Conservation (phyloP, 2,113 vertebrate species). For the Seriola rivoliana region DNA sequence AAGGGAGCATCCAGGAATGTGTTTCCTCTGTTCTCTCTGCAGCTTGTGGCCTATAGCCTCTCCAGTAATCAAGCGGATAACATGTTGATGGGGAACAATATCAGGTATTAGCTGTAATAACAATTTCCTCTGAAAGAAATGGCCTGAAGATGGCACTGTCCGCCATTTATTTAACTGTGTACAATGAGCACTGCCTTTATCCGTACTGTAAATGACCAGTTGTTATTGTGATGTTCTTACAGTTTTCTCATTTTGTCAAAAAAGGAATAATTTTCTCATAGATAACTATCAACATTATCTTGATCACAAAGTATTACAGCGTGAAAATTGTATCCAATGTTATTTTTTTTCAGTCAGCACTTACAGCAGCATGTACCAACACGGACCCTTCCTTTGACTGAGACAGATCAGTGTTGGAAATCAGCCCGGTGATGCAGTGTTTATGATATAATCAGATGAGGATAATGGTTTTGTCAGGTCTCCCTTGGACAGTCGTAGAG, state of each 20-base stretch:
- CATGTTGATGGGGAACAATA: background rate
- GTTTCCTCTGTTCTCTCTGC: background rate
- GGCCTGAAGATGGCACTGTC: constrained; percentile 47
- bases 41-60: background rate
- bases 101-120: background rate
- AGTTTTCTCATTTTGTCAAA: too few species aligned
- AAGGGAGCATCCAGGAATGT: background rate
- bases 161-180: background rate
- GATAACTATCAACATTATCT: too few species aligned
- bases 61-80: background rate
- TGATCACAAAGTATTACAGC: too few species aligned
- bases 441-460: background rate
- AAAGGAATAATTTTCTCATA: too few species aligned
- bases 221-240: too few species aligned
- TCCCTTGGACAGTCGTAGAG: fast-evolving
- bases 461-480: background rate
- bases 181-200: too few species aligned
- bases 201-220: too few species aligned
- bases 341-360: too few species aligned
- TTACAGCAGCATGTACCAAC: background rate
- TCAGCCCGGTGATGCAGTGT: background rate
- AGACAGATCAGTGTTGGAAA: background rate
- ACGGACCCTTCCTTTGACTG: background rate
- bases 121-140: background rate
- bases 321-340: too few species aligned